Percentiles rank a stretch among this genome's conserved stretches.
Evolutionary conservation across 2,888 invertebrate species (phyloP).

Genomic region (Criorhina ranunculi): DNA sequence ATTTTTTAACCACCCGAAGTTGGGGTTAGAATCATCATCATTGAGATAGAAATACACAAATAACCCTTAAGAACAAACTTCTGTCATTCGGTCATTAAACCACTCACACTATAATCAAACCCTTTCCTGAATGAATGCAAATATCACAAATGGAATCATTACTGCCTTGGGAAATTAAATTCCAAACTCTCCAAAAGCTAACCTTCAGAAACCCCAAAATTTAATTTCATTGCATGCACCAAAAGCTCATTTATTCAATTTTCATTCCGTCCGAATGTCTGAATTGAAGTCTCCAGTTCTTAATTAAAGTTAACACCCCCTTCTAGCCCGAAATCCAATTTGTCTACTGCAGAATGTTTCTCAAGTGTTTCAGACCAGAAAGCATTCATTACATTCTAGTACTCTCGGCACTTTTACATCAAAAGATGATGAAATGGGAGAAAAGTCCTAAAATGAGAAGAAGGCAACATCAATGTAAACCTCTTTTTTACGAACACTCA

Average conservation of each 20-base stretch:
- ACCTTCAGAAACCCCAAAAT: slow-evolving; percentile 49
- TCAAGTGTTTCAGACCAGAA: slow-evolving; percentile 66
- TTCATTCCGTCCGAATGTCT: slow-evolving; percentile 37
- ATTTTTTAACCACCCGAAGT: too few species aligned
- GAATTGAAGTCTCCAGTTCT: slow-evolving; percentile 57
- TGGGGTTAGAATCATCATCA: background rate
- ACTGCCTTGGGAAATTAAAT: slow-evolving; percentile 60
- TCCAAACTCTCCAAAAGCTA: slow-evolving; percentile 32
- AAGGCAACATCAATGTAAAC: background rate
- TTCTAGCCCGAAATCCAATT: slow-evolving; percentile 65
- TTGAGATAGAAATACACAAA: background rate
- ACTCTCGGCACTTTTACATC: background rate
- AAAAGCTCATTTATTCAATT: slow-evolving; percentile 60
- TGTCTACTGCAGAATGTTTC: slow-evolving; percentile 70
- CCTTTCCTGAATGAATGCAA: slow-evolving; percentile 1
- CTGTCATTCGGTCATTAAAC: background rate
- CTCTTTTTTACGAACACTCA: slow-evolving; percentile 42
- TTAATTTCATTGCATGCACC: slow-evolving; percentile 64
- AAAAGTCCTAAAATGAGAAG: background rate
- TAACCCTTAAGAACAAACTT: background rate
- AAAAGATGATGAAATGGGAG: background rate
- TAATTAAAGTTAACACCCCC: slow-evolving; percentile 66
- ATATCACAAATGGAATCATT: slow-evolving; percentile 51
- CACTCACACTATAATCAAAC: background rate
- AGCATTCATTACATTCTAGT: slow-evolving; percentile 66